Base-by-base conservation (phyloP, 2,113 vertebrate genomes). In the Rhinichthys klamathensis region DNA sequence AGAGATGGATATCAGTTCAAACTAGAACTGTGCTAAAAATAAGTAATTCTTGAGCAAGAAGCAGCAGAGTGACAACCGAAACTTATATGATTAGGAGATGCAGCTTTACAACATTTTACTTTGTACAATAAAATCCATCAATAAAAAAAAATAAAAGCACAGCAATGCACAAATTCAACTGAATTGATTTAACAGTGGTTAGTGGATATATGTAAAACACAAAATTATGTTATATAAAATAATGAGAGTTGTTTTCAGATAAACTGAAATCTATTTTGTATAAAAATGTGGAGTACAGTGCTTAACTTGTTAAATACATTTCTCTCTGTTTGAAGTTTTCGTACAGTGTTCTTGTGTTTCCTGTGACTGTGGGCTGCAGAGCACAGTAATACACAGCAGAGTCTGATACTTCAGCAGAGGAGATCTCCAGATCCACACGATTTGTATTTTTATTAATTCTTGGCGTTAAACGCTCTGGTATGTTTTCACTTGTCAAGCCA, bases 301-400 rank as follows among this genome's bases (percentile, higher is more conserved):
- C 35, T n/a, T 2, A 10, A 41, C 5, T 41, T 49, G 21, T 46
- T 46, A 27, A 49, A 51, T 27, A 30, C 23, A 30, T 51, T 27
- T 46, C 13, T 49, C 72, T 54, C 35, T 72, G 27, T 18, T 5
- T 18, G 9, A n/a, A 4, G 79, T 89, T 87, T 87, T 89, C 25
- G 88, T 85, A 61, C 58, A 41, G 69, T 3, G 4, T n/a, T 12
- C 13, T 27, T n/a, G 8, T 18, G 76, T 78, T 81, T 51, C 44
- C 49, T 83, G 70, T 86, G 2, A 81, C 78, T 85, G 84, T 85
- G 76, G 83, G 73, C 70, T 3, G 8, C 83, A 84, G 27, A 0
- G 83, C 72, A 3, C 83, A 84, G 73, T 76, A 84, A 41, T 84
- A 84, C 13, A 82, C 7, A 67, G 80, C 61, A 65, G 60, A 73